Conservation (phyloP, 2,797 vertebrate species). For the Peromyscus melanophrys region DNA sequence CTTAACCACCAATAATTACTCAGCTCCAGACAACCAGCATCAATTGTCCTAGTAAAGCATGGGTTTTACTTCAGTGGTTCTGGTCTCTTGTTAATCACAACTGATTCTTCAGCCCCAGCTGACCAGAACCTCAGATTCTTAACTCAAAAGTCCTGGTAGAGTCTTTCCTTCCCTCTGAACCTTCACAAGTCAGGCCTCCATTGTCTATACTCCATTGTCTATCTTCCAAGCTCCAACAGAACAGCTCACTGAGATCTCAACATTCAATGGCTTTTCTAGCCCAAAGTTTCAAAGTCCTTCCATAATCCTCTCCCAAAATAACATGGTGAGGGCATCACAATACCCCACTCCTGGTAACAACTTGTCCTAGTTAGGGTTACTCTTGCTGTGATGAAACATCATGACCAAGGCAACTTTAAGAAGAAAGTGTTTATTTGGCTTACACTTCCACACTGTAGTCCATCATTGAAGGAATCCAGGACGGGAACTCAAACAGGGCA, state of each 20-base stretch:
- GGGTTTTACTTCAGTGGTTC: background rate
- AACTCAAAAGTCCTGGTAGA: background rate
- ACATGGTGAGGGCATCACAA: background rate
- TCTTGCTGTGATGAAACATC: background rate
- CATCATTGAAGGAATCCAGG: background rate
- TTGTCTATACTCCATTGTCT: no score
- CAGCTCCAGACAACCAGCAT: background rate
- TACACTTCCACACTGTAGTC: background rate
- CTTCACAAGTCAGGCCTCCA: background rate
- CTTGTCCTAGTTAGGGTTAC: no score
- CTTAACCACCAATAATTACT: background rate
- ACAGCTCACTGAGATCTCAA: background rate
- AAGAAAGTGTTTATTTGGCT: background rate
- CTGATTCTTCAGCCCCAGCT: background rate
- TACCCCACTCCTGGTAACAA: background rate
- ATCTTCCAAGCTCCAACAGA: background rate
- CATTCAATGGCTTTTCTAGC: background rate
- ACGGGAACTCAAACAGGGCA: background rate
- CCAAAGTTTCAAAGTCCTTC: background rate
- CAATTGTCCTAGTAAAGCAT: background rate
- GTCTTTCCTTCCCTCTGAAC: background rate
- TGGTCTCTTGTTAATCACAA: background rate
- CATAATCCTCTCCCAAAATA: background rate
- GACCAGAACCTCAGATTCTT: background rate
- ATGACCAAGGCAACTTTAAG: background rate